Evolutionary conservation across 2,888 invertebrate species (phyloP).

Genomic region (Neoitamus cyanurus): DNA sequence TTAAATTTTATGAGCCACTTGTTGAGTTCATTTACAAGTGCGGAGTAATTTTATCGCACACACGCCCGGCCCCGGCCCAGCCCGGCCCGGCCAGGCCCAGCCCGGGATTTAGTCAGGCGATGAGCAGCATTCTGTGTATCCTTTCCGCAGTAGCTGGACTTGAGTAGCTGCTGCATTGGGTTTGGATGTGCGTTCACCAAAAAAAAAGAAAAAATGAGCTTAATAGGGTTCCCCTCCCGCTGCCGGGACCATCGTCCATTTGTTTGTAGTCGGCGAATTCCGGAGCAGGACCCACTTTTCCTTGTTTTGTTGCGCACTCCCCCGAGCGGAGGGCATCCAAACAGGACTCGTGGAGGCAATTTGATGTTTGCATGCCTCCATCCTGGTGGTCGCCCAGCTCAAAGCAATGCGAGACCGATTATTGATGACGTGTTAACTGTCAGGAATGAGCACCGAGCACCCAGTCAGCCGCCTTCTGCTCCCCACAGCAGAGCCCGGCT

Average conservation of each 20-base stretch:
- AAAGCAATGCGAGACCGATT: constrained; percentile 40
- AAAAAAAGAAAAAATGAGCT: constrained; percentile 26
- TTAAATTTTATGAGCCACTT: constrained; percentile 59
- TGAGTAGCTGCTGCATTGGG: neutral
- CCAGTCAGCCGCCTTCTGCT: neutral
- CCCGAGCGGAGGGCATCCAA: neutral
- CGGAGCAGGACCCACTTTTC: neutral
- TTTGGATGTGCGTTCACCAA: constrained; percentile 22
- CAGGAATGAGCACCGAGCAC: constrained; percentile 30
- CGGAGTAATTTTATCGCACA: constrained; percentile 50
- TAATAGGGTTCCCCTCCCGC: constrained; percentile 31
- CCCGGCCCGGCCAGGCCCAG: neutral
- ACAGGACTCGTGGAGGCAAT: constrained; percentile 35
- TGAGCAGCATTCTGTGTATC: constrained; percentile 24
- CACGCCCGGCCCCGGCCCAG: neutral
- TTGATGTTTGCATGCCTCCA: constrained; percentile 40
- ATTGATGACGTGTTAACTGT: constrained; percentile 45
- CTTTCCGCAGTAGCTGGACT: neutral
- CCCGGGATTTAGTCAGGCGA: neutral
- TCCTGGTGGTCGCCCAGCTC: neutral
- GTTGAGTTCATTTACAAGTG: constrained; percentile 55
- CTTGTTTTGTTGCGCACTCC: neutral
- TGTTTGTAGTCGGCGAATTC: constrained; percentile 26
- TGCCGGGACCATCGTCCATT: constrained; percentile 9
- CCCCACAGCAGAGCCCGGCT: neutral